Evolutionary conservation across 2,113 vertebrate genomes (phyloP).

Genomic region (Hemibagrus wyckioides): DNA sequence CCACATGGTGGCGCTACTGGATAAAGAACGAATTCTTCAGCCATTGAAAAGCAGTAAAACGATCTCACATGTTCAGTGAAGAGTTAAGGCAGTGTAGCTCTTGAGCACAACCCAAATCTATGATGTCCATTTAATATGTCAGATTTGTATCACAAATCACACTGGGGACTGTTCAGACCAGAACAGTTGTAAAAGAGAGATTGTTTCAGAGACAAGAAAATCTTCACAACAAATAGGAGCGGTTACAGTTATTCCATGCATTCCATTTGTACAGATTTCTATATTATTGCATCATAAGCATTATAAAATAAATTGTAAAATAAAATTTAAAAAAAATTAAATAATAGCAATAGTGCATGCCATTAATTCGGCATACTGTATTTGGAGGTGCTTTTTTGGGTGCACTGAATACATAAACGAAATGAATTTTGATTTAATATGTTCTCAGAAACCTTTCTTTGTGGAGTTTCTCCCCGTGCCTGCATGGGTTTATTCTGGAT

Average conservation of each 20-base stretch:
- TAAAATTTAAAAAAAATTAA: no score
- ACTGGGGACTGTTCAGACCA: neutral
- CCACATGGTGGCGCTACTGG: slow-evolving; percentile 36
- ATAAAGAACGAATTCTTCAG: neutral
- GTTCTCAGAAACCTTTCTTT: no score
- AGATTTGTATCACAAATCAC: neutral
- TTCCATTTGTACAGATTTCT: neutral
- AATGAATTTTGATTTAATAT: neutral
- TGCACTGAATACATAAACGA: neutral
- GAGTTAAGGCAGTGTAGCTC: neutral
- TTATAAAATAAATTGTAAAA: neutral
- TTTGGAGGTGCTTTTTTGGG: neutral
- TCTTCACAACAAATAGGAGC: neutral
- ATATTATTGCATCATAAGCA: neutral
- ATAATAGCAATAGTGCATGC: neutral
- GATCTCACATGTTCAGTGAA: neutral
- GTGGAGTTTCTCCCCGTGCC: no score
- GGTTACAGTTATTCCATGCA: neutral
- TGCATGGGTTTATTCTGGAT: no score
- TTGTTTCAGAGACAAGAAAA: neutral
- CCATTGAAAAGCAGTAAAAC: neutral
- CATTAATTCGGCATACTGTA: neutral
- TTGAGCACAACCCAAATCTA: neutral
- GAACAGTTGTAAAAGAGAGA: neutral
- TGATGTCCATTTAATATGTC: neutral